phyloP scores from a whole-genome alignment of 1,140 invertebrate genomes.

The Magallana ariakensis region DNA sequence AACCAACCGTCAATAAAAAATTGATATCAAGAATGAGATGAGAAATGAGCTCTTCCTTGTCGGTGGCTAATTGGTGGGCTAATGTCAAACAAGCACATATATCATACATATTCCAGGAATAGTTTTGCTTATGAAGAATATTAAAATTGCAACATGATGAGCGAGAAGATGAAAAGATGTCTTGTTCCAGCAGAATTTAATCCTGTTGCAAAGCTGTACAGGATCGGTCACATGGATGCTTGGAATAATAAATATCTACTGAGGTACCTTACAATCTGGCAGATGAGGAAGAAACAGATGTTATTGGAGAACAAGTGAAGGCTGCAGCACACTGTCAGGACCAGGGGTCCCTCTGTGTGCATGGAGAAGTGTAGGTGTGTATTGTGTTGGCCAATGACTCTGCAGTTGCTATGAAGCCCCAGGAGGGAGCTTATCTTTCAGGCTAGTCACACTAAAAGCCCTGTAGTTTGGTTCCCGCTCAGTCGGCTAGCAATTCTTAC shows the following conservation, averaged over 20 bases:
- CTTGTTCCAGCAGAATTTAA: not conserved
- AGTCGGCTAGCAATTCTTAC: not conserved
- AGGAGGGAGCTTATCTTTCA: constrained; percentile 30
- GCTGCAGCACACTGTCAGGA: not conserved
- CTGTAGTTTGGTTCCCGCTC: not conserved
- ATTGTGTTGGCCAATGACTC: constrained; percentile 27
- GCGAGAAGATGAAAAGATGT: too few relatives aligned
- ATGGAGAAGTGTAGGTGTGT: constrained; percentile 7
- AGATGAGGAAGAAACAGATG: constrained; percentile 25
- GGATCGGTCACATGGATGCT: not conserved
- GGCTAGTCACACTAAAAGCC: constrained; percentile 33
- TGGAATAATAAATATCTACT: not conserved
- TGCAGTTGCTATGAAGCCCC: not conserved
- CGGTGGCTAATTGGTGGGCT: too few relatives aligned
- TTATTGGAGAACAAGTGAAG: constrained; percentile 16
- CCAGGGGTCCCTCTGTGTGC: not conserved
- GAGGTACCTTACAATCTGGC: not conserved
- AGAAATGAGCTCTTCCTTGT: too few relatives aligned
- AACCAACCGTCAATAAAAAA: too few relatives aligned
- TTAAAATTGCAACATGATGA: too few relatives aligned
- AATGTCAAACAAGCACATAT: too few relatives aligned
- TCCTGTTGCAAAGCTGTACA: not conserved
- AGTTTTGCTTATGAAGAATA: too few relatives aligned
- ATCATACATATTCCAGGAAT: too few relatives aligned
- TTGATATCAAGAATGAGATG: too few relatives aligned